Conservation (phyloP, 2,113 vertebrate genomes). For the Ornithorhynchus anatinus region DNA sequence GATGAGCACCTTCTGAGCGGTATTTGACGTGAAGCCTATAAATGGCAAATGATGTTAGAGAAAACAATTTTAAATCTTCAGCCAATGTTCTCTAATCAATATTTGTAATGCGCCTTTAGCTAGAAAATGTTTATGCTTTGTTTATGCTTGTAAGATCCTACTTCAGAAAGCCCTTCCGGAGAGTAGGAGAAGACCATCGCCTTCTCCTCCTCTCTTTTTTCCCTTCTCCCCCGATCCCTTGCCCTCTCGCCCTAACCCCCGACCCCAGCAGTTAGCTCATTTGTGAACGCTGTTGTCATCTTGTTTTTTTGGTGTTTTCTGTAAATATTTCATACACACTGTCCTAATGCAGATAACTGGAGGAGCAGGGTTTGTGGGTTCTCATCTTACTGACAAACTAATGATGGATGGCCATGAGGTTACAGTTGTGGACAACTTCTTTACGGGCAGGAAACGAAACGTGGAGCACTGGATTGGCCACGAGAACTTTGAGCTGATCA, state of each 20-base stretch:
- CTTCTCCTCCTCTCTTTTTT: too few species aligned
- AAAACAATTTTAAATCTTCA: not conserved
- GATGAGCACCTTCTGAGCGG: too few species aligned
- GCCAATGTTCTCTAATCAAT: not conserved
- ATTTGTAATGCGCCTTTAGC: too few species aligned
- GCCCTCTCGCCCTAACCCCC: not conserved
- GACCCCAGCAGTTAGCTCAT: conserved; percentile 12
- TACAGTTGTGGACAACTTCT: conserved; percentile 99
- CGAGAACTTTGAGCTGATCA: conserved; percentile 98
- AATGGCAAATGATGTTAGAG: too few species aligned
- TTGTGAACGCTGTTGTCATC: conserved; percentile 35
- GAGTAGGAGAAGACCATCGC: not conserved
- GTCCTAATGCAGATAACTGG: conserved; percentile 88
- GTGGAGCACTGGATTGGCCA: conserved; percentile 99
- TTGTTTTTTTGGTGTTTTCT: conserved; percentile 61
- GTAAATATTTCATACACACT: conserved; percentile 59
- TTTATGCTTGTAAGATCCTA: too few species aligned
- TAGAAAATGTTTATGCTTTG: too few species aligned
- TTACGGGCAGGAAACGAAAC: conserved; percentile 97
- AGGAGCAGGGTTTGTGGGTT: conserved; percentile 97
- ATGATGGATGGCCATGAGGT: conserved; percentile 99
- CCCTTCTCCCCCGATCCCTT: not conserved
- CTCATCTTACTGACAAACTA: conserved; percentile 97
- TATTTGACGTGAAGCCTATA: too few species aligned
- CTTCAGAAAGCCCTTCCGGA: too few species aligned